phyloP scores from a whole-genome alignment of 2,888 invertebrate genomes.

The Drosophila engyochracea region DNA sequence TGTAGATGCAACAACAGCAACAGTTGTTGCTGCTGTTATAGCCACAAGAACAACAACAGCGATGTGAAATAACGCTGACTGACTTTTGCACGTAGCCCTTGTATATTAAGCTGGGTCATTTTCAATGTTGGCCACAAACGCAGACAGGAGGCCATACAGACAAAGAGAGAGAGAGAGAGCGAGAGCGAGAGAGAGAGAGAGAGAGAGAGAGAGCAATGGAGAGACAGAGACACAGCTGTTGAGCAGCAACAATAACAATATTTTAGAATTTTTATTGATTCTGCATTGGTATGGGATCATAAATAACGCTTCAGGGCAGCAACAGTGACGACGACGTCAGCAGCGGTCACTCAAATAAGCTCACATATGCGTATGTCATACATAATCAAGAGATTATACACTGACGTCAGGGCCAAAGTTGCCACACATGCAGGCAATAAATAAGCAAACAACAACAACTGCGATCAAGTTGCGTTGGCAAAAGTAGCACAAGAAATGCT shows the following conservation, averaged over 20 bases:
- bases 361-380: conserved; percentile 75
- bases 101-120: conserved; percentile 59
- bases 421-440: conserved; percentile 58
- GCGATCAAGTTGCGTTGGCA: conserved; percentile 25
- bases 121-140: conserved; percentile 52
- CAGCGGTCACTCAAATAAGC: conserved; percentile 57
- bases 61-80: conserved; percentile 51
- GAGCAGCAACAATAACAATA: conserved; percentile 65
- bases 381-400: conserved; percentile 79
- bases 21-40: conserved; percentile 16
- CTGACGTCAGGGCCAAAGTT: conserved; percentile 21
- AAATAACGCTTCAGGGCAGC: conserved; percentile 59
- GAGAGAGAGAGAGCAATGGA: too few species aligned
- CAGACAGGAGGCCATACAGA: conserved; percentile 2
- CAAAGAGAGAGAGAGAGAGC: background rate
- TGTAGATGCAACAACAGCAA: conserved; percentile 12
- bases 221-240: conserved; percentile 37
- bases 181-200: background rate
- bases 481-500: conserved; percentile 60
- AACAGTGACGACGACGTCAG: conserved; percentile 5
- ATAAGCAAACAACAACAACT: conserved; percentile 39
- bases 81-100: conserved; percentile 67
- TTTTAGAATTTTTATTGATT: conserved; percentile 77
- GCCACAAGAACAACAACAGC: conserved; percentile 42
- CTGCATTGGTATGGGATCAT: conserved; percentile 52